These are phyloP conservation scores for Prostheceraeus crozeri DNA, from an alignment of 2,888 invertebrate genomes.

Conservation along the genomic window DNA sequence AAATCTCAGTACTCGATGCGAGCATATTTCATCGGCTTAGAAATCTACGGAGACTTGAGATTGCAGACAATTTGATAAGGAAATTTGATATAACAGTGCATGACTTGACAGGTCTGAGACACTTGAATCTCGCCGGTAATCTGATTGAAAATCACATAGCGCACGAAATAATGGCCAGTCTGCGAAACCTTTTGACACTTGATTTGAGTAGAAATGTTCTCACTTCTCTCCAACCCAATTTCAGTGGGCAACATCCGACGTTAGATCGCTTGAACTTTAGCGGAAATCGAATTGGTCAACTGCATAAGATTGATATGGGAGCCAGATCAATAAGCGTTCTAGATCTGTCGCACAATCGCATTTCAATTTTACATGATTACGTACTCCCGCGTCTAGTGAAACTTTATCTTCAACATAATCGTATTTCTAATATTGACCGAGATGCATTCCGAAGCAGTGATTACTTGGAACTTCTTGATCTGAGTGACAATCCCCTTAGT, in stretches of 20 bases:
- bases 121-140: no score
- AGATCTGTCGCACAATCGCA: slow-evolving; percentile 19
- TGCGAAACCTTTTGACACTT: background rate
- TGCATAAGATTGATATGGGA: slow-evolving; percentile 13
- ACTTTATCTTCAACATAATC: background rate
- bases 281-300: slow-evolving; percentile 13
- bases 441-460: slow-evolving; percentile 4
- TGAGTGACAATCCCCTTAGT: slow-evolving; percentile 25
- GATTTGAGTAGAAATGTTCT: slow-evolving; percentile 23
- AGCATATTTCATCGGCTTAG: no score
- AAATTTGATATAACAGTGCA: no score
- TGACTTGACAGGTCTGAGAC: no score
- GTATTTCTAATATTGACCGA: slow-evolving; percentile 13
- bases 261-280: slow-evolving; percentile 14
- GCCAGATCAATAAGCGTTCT: background rate
- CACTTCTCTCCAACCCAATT: background rate
- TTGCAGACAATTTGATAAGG: no score
- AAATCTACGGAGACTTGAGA: no score
- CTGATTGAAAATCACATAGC: no score
- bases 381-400: background rate
- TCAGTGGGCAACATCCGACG: background rate
- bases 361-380: slow-evolving; percentile 25
- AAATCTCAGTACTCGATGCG: no score
- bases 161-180: no score
- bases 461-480: slow-evolving; percentile 12